A percentile compares a stretch with the other conserved stretches of the same genome.
These are phyloP conservation scores for Brachycybe producta DNA, from an alignment of 2,888 invertebrate species.

Conservation along the genomic window DNA sequence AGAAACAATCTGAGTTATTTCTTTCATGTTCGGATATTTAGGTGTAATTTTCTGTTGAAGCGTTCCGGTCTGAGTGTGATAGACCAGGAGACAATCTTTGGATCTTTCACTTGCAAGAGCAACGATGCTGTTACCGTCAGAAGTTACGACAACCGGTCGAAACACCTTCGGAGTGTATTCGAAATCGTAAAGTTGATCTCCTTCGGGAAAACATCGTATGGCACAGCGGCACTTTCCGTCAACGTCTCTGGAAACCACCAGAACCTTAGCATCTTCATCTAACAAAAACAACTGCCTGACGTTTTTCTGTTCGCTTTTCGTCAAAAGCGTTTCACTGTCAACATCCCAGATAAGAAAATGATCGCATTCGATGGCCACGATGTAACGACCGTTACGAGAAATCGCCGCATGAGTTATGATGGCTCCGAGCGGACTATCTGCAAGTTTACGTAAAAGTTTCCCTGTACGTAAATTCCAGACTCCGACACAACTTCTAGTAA, in stretches of 20 bases:
- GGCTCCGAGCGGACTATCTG: slow-evolving; percentile 82
- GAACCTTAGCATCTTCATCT: slow-evolving; percentile 57
- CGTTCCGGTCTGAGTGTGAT: slow-evolving; percentile 66
- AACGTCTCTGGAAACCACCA: slow-evolving; percentile 55
- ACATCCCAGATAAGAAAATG: slow-evolving; percentile 80
- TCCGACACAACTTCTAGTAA: slow-evolving; percentile 86
- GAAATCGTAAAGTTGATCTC: slow-evolving; percentile 60
- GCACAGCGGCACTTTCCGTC: slow-evolving; percentile 18
- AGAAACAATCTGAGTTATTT: slow-evolving; percentile 30
- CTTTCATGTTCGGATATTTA: slow-evolving; percentile 31
- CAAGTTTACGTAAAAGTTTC: slow-evolving; percentile 66
- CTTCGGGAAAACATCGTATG: slow-evolving; percentile 43
- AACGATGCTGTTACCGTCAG: slow-evolving; percentile 63
- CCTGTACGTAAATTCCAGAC: slow-evolving; percentile 86
- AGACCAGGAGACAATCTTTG: slow-evolving; percentile 68
- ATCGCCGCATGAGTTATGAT: slow-evolving; percentile 87
- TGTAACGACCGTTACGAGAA: slow-evolving; percentile 69
- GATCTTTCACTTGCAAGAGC: slow-evolving; percentile 70
- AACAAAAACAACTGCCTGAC: slow-evolving; percentile 61
- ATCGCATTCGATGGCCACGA: slow-evolving; percentile 83
- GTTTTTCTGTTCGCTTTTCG: slow-evolving; percentile 68
- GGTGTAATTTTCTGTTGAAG: slow-evolving; percentile 31
- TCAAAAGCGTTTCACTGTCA: slow-evolving; percentile 51
- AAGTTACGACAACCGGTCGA: slow-evolving; percentile 62
- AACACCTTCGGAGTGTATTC: slow-evolving; percentile 70